These are phyloP conservation scores for Gonocerus acuteangulatus DNA, from an alignment of 2,888 invertebrate genomes.

Conservation along the genomic window DNA sequence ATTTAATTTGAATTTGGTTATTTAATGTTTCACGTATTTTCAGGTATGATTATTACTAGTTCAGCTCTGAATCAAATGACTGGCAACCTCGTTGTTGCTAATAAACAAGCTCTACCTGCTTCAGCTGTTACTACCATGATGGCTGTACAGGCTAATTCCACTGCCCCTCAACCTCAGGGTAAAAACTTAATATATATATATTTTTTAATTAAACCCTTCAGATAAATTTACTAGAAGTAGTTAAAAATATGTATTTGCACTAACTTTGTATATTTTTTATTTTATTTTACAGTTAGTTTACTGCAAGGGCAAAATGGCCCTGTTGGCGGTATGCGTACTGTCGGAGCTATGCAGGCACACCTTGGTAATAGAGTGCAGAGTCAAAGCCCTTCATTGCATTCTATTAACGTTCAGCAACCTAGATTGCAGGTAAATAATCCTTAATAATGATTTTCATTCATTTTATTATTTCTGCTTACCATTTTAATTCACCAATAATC, in stretches of 20 bases:
- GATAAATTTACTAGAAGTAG: not conserved
- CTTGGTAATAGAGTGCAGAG: slow-evolving; percentile 44
- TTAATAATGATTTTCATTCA: not conserved
- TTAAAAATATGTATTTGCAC: not conserved
- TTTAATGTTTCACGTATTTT: too few relatives aligned
- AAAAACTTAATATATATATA: not conserved
- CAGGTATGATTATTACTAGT: slow-evolving; percentile 74
- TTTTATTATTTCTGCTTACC: not conserved
- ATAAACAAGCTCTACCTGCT: slow-evolving; percentile 58
- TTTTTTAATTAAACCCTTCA: too few relatives aligned
- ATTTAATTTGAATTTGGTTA: too few relatives aligned
- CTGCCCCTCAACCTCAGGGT: slow-evolving; percentile 33
- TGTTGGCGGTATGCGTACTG: slow-evolving; percentile 44
- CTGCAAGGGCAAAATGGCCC: slow-evolving; percentile 34
- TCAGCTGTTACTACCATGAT: slow-evolving; percentile 51
- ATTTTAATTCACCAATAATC: too few relatives aligned
- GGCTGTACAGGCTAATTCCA: slow-evolving; percentile 41
- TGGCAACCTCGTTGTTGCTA: slow-evolving; percentile 63
- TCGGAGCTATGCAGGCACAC: slow-evolving; percentile 40
- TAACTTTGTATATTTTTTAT: not conserved
- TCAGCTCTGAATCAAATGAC: slow-evolving; percentile 60
- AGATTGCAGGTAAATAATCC: slow-evolving; percentile 26
- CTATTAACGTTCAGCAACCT: slow-evolving; percentile 32
- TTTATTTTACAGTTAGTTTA: slow-evolving; percentile 24
- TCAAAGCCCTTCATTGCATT: slow-evolving; percentile 44